phyloP scores from a whole-genome alignment of 2,797 vertebrate genomes.

The Halcyon badia region DNA sequence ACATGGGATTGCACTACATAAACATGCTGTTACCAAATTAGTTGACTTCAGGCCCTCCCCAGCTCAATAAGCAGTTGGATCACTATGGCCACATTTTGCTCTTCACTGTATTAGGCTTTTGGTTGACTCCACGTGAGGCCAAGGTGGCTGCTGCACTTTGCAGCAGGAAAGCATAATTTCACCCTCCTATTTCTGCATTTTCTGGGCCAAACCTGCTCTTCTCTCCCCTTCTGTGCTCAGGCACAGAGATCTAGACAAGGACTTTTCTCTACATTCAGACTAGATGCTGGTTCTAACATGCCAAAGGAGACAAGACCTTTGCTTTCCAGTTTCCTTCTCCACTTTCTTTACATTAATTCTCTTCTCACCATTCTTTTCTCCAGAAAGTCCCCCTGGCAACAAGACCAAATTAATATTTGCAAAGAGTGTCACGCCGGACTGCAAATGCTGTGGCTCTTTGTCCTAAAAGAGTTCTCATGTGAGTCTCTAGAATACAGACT shows the following conservation, averaged over 20 bases:
- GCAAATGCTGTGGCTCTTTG: neutral
- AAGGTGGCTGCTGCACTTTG: neutral
- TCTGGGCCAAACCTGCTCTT: neutral
- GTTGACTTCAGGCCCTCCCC: neutral
- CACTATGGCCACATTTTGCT: neutral
- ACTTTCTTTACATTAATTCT: neutral
- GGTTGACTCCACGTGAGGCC: neutral
- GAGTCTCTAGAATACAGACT: neutral
- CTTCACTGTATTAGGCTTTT: neutral
- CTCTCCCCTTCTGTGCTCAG: neutral
- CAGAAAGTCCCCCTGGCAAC: neutral
- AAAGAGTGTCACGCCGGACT: neutral
- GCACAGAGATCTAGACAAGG: neutral
- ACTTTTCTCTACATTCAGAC: neutral
- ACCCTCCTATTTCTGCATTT: neutral
- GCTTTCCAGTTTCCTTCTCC: neutral
- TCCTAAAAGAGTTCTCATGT: slow-evolving; percentile 13
- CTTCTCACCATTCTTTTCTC: neutral
- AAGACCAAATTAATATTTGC: neutral
- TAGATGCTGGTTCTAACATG: fast-evolving
- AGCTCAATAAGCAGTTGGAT: fast-evolving
- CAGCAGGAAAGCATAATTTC: neutral
- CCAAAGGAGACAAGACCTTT: neutral
- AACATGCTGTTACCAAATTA: neutral
- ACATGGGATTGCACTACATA: neutral